phyloP scores from a whole-genome alignment of 2,113 vertebrate genomes.

The Dascyllus trimaculatus region DNA sequence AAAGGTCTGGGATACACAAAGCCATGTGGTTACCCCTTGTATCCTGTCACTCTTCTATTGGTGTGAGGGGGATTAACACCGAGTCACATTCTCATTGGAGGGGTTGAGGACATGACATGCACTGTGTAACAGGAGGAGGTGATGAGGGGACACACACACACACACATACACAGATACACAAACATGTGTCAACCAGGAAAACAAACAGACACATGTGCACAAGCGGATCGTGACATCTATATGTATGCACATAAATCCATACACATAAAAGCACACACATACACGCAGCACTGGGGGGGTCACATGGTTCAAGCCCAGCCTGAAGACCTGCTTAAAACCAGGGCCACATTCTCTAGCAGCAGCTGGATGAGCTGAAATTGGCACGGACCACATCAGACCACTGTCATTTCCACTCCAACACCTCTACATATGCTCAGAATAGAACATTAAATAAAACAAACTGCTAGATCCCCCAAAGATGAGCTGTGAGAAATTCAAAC shows the following conservation, averaged over 20 bases:
- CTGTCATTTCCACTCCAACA: slow-evolving; percentile 42
- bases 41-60: slow-evolving; percentile 78
- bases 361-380: slow-evolving; percentile 56
- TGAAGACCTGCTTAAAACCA: slow-evolving; percentile 56
- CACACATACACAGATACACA: slow-evolving; percentile 13
- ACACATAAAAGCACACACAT: slow-evolving; percentile 29
- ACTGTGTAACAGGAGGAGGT: slow-evolving; percentile 53
- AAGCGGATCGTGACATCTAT: slow-evolving; percentile 24
- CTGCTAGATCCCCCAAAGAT: slow-evolving; percentile 50
- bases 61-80: slow-evolving; percentile 77
- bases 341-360: slow-evolving; percentile 40
- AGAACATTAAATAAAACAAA: slow-evolving; percentile 67
- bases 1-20: slow-evolving; percentile 80
- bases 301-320: slow-evolving; percentile 48
- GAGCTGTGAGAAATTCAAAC: slow-evolving; percentile 64
- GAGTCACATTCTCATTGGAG: slow-evolving; percentile 72
- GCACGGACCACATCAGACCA: slow-evolving; percentile 24
- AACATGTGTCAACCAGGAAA: slow-evolving; percentile 40
- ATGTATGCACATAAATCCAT: slow-evolving; percentile 46
- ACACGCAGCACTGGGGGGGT: slow-evolving; percentile 21
- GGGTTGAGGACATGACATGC: slow-evolving; percentile 79
- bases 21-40: slow-evolving; percentile 76
- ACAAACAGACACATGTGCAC: slow-evolving; percentile 46
- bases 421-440: slow-evolving; percentile 65
- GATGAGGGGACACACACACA: slow-evolving; percentile 37